Evolutionary conservation across 2,888 invertebrate species (phyloP), one percentile per base, ranked within the genome.

Genomic region (Drosophila fungiperda): DNA sequence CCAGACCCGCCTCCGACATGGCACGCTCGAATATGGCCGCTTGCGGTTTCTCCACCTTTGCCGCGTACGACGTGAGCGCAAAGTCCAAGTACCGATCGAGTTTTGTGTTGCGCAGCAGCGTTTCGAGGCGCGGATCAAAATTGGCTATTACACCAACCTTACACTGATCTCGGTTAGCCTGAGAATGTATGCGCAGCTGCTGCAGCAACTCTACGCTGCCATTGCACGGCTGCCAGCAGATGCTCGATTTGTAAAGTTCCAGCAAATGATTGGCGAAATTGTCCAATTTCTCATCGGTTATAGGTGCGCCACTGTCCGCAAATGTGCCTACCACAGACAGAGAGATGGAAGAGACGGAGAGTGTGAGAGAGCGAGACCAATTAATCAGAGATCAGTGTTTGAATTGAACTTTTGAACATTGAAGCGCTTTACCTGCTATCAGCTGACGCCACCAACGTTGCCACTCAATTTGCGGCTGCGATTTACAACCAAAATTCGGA

Each of bases 71-170:
- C 7, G 96, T 95, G 15, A 98, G 76, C 52, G 98, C 94, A 93
- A 98, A 98, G 78, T 96, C 94, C 93, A 98, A 97, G 91, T 95
- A 95, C 61, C 95, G 93, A 58, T 94, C 91, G n/a, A 98, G 92
- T 64, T 94, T 94, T 42, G 96, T 94, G 82, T 95, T 95, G 17
- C 93, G 83, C 61, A 98, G 94, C 74, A 98, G 94, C 7, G 94
- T 93, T 70, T 95, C 94, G 3, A 98, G 93, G 36, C 98, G 94
- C 36, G 97, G 96, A 93, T 98, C 98, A 93, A 96, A 97, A 93
- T 98, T 98, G 8, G 98, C 97, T 79, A 98, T 95, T 0, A 98
- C 95, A 4, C 98, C 98, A 50, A 98, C 81, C 8, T 76, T 73
- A 12, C 82, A 78, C 55, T 90, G 89, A 7, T 89, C 42, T 1